These are phyloP conservation scores for Drosophila persimilis DNA, from an alignment of 1,140 invertebrate species.

Conservation along the genomic window DNA sequence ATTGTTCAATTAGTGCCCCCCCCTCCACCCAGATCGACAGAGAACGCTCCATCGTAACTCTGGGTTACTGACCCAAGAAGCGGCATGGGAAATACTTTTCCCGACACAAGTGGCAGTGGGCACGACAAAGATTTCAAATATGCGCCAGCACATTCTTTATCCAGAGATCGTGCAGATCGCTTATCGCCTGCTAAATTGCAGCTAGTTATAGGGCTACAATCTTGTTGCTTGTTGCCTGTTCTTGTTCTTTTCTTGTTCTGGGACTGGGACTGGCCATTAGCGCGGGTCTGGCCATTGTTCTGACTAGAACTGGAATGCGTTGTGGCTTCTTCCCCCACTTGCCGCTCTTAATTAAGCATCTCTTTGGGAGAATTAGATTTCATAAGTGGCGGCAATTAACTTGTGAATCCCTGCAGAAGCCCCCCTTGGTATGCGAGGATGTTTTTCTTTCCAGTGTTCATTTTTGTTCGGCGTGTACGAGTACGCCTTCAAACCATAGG, in stretches of 20 bases:
- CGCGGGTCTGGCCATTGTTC: conserved; percentile 16
- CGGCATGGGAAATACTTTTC: conserved; percentile 32
- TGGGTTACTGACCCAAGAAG: conserved; percentile 52
- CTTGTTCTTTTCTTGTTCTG: neutral
- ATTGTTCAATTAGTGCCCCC: conserved; percentile 67
- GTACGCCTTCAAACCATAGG: conserved; percentile 12
- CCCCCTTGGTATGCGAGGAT: conserved; percentile 26
- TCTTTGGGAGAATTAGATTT: conserved; percentile 40
- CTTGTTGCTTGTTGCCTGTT: conserved; percentile 1
- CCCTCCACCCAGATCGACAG: too few relatives aligned
- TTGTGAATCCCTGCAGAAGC: neutral
- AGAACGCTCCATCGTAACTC: neutral
- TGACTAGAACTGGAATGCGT: conserved; percentile 20
- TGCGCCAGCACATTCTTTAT: conserved; percentile 20
- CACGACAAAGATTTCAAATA: conserved; percentile 58
- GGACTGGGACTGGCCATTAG: conserved; percentile 20
- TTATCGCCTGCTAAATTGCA: conserved; percentile 60
- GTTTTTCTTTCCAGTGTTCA: conserved; percentile 7
- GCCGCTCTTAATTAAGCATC: conserved; percentile 38
- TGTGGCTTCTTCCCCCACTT: conserved; percentile 8
- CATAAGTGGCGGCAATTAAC: conserved; percentile 42
- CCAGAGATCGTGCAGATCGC: conserved; percentile 35
- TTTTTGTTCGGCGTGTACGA: conserved; percentile 3
- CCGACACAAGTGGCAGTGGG: conserved; percentile 46
- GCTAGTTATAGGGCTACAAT: conserved; percentile 61